Percentiles rank a stretch among this genome's conserved stretches.
Evolutionary conservation across 2,797 vertebrate genomes (phyloP).

Genomic region (Lagodon rhomboides): DNA sequence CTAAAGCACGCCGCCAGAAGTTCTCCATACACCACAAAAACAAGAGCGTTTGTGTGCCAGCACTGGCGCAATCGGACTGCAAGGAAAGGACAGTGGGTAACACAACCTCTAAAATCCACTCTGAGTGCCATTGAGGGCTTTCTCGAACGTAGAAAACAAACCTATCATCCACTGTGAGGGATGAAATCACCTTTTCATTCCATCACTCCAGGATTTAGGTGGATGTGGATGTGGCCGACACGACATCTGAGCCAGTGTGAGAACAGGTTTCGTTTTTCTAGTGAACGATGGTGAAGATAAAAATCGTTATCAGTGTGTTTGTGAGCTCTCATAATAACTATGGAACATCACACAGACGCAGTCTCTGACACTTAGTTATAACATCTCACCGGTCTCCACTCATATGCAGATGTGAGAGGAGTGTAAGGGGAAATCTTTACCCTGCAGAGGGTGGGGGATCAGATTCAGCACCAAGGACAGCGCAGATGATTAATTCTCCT

Average conservation of each 20-base stretch:
- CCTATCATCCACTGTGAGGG: background rate
- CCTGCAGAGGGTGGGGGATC: constrained; percentile 39
- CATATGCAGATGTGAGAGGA: background rate
- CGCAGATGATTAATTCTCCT: constrained; percentile 43
- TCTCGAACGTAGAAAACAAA: constrained; percentile 5
- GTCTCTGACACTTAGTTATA: constrained; percentile 26
- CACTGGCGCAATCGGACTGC: constrained; percentile 80
- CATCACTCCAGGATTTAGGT: constrained; percentile 5
- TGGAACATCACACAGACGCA: constrained; percentile 1
- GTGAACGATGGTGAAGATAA: background rate
- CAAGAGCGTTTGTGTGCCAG: constrained; percentile 77
- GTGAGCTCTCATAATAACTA: background rate
- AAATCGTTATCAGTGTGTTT: background rate
- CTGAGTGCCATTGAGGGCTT: constrained; percentile 18
- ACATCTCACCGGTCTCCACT: background rate
- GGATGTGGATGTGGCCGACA: background rate
- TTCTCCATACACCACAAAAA: constrained; percentile 82
- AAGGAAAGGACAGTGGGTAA: constrained; percentile 52
- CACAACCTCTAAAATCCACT: constrained; percentile 18
- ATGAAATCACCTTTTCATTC: constrained; percentile 22
- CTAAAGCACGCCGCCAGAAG: constrained; percentile 85
- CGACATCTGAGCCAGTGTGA: background rate
- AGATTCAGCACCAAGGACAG: constrained; percentile 81
- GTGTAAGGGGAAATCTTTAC: constrained; percentile 2
- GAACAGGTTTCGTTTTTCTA: background rate